Evolutionary conservation across 1,140 invertebrate species (phyloP), one percentile per base, ranked within the genome.

Genomic region (Papilio glaucus): DNA sequence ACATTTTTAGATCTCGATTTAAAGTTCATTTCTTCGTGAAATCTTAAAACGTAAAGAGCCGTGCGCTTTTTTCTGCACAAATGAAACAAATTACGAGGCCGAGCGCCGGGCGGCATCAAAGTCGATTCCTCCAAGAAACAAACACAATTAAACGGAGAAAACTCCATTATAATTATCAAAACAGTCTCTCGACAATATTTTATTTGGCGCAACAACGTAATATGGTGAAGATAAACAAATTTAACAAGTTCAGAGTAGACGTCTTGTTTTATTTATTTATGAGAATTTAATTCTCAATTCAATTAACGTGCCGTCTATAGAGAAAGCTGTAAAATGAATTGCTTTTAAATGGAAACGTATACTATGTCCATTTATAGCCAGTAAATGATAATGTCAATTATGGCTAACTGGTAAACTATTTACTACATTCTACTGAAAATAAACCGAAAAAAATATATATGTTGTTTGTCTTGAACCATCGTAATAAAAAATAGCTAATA

Each of bases 81-180:
- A 39, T 2, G 70, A 72, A 62, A 62, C 42, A 72, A 61, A 24
- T 60, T 53, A 41, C 7, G n/a, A n/a, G n/a, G 15, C 21, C 26
- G 49, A 24, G 39, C n/a, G n/a, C 61, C 39, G 26, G 29, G 29
- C 71, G 12, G n/a, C 62, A 37, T 49, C 10, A 45, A 75, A 80
- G 74, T 79, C 61, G 73, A 78, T 76, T 75, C 68, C 69, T 33
- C 60, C 15, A 71, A 77, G 73, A 75, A 77, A 77, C 76, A 79
- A 83, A 77, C 63, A 75, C 72, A 78, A 77, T 81, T 80, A 80
- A 68, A 33, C 60, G 73, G 71, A 42, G 74, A 77, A 84, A 84
- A 84, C 76, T 84, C 71, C 75, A 84, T 83, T 85, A 80, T 74
- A 80, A 85, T 84, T 79, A 83, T 83, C 72, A 81, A 77, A 80